Evolutionary conservation across 2,113 vertebrate genomes (phyloP).

Genomic region (Cercocebus atys): DNA sequence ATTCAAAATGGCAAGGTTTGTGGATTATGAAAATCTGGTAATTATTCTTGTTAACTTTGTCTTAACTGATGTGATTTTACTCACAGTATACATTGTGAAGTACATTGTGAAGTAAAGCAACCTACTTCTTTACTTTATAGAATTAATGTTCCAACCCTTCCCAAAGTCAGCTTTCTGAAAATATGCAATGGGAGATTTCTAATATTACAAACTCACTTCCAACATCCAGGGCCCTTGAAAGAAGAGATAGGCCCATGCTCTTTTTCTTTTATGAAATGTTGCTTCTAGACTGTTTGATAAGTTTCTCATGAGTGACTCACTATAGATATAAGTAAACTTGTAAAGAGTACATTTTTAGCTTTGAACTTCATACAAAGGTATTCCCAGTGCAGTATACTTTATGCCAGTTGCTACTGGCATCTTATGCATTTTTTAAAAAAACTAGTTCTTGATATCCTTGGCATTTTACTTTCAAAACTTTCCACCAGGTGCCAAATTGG

Average conservation of each 20-base stretch:
- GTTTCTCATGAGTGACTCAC: neutral
- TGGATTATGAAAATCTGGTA: neutral
- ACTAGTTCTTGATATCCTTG: neutral
- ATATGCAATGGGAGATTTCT: neutral
- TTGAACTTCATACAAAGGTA: neutral
- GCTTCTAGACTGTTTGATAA: neutral
- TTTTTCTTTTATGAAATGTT: neutral
- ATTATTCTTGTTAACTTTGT: conserved; percentile 2
- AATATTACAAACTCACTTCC: neutral
- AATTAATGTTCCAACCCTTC: neutral
- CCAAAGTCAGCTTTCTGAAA: neutral
- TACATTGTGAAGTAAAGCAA: neutral
- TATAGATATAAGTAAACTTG: neutral
- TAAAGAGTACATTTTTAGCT: neutral
- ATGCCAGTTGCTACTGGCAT: neutral
- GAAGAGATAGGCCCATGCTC: neutral
- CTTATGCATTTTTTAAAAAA: neutral
- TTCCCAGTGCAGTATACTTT: neutral
- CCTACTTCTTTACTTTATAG: neutral
- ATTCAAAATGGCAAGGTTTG: neutral
- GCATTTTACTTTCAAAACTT: conserved; percentile 34
- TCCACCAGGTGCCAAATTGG: neutral
- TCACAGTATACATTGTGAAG: neutral
- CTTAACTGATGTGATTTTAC: neutral
- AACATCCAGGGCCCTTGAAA: neutral